Conservation (phyloP, 2,113 vertebrate species). For the Notothenia rossii region DNA sequence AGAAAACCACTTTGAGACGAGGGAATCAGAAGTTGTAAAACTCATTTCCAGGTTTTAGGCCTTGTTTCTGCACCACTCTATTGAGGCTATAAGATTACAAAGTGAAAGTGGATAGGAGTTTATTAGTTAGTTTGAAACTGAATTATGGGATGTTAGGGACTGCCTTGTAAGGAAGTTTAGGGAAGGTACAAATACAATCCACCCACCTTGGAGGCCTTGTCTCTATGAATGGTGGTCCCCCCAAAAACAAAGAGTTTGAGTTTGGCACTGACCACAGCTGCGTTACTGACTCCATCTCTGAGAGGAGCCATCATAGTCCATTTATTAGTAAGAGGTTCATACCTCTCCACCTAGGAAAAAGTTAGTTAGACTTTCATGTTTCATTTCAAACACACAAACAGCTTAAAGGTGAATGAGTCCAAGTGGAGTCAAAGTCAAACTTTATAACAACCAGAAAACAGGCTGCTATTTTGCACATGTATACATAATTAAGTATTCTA, state of each 20-base stretch:
- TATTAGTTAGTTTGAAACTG: background rate
- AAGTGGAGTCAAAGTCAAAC: background rate
- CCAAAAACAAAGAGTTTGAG: constrained; percentile 95
- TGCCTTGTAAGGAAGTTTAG: background rate
- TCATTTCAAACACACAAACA: background rate
- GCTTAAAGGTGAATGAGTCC: background rate
- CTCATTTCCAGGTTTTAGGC: no score
- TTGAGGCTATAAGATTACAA: background rate
- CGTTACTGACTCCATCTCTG: constrained; percentile 93
- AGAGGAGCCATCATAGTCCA: constrained; percentile 96
- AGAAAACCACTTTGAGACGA: no score
- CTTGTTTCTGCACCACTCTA: no score
- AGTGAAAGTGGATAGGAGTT: no score
- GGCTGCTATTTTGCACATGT: background rate
- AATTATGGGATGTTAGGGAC: background rate
- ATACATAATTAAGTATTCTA: background rate
- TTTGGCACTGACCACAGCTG: constrained; percentile 93
- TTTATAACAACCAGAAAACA: background rate
- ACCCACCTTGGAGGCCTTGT: constrained; percentile 90
- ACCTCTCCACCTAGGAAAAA: constrained; percentile 86
- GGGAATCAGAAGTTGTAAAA: no score
- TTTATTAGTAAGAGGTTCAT: constrained; percentile 90
- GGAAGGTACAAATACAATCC: background rate
- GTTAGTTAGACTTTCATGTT: background rate
- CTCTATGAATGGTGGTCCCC: constrained; percentile 92